Percentiles rank a stretch among this genome's conserved stretches.
phyloP scores from a whole-genome alignment of 1,140 invertebrate species.

The Periplaneta americana region DNA sequence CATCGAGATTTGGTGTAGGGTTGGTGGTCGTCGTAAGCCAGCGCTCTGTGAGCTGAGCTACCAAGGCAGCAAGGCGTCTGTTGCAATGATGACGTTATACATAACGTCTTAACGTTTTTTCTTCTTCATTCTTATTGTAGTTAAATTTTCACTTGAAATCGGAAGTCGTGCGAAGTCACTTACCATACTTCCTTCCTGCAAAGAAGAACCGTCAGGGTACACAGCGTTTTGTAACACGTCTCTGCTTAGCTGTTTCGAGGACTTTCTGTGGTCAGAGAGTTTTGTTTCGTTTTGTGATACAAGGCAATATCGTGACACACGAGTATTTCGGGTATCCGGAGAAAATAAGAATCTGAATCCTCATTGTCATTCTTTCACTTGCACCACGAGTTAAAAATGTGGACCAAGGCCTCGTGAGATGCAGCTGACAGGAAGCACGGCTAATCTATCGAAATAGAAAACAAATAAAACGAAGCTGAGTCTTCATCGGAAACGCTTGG shows the following conservation, averaged over 20 bases:
- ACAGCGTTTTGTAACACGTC: too few species aligned
- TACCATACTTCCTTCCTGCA: too few species aligned
- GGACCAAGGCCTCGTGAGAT: neutral
- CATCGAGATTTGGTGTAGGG: too few species aligned
- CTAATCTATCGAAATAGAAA: neutral
- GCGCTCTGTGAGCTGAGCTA: too few species aligned
- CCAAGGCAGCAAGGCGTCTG: too few species aligned
- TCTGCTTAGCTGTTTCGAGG: neutral
- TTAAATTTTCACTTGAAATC: too few species aligned
- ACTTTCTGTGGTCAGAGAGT: neutral
- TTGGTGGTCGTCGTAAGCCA: too few species aligned
- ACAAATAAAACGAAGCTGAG: neutral
- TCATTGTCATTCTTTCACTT: neutral
- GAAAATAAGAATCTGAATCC: neutral
- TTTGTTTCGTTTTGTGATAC: neutral
- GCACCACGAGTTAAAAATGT: neutral
- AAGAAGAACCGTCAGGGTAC: too few species aligned
- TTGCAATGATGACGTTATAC: too few species aligned
- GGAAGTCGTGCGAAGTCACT: too few species aligned
- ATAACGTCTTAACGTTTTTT: too few species aligned
- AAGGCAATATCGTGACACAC: neutral
- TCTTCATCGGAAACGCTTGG: neutral
- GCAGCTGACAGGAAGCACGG: neutral
- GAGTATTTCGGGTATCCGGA: neutral
- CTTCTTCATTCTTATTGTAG: too few species aligned